phyloP scores from a whole-genome alignment of 2,113 vertebrate genomes.

The Pan paniscus region DNA sequence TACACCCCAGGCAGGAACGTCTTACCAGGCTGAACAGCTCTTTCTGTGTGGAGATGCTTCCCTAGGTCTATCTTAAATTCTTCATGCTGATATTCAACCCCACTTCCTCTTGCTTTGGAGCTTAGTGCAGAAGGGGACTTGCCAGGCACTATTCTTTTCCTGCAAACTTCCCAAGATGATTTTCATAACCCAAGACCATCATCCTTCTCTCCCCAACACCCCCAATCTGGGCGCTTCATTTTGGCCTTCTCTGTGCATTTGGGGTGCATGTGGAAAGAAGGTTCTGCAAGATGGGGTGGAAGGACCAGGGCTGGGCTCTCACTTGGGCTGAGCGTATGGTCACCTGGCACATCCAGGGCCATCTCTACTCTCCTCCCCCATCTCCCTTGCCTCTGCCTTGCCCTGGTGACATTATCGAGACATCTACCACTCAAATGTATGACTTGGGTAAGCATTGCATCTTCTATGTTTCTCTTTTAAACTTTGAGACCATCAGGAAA shows the following conservation, averaged over 20 bases:
- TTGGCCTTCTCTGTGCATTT: neutral
- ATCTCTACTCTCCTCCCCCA: neutral
- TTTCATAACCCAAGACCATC: neutral
- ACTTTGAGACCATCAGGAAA: neutral
- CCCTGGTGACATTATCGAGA: neutral
- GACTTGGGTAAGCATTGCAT: too few relatives aligned
- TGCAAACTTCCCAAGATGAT: neutral
- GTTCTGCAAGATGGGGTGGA: neutral
- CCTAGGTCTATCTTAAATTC: neutral
- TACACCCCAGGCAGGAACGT: neutral
- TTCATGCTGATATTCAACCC: neutral
- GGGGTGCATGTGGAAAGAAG: neutral
- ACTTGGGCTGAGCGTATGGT: neutral
- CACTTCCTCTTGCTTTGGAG: neutral
- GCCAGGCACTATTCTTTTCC: neutral
- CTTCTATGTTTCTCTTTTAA: neutral
- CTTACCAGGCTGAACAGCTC: neutral
- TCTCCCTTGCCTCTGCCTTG: rapidly evolving
- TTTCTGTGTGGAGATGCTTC: neutral
- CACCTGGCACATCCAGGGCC: neutral
- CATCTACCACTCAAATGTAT: neutral
- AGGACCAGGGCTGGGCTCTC: neutral
- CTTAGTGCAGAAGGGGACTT: neutral
- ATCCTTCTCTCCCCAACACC: neutral
- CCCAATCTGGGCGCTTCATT: neutral